A percentile compares a stretch with the other conserved stretches of the same genome.
Conservation (phyloP, 2,888 invertebrate genomes). For the Andrena praecox region DNA sequence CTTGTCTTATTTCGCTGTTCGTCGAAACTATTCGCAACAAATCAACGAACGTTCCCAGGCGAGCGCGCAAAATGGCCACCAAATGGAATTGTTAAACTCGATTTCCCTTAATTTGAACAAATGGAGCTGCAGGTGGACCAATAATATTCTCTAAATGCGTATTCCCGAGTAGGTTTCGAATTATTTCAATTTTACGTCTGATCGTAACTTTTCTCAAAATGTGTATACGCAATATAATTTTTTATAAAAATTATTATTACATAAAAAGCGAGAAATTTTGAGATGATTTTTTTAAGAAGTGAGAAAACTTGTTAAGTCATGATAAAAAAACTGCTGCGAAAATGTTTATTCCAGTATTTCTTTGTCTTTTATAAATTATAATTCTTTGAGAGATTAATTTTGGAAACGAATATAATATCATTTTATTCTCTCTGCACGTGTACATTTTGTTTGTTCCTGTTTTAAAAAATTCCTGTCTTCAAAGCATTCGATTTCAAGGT, state of each 20-base stretch:
- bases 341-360: too few relatives aligned
- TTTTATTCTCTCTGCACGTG: too few relatives aligned
- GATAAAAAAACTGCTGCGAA: too few relatives aligned
- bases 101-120: constrained; percentile 43
- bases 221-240: too few relatives aligned
- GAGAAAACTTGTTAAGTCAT: too few relatives aligned
- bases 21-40: constrained; percentile 35
- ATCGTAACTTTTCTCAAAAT: too few relatives aligned
- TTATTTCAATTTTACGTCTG: too few relatives aligned
- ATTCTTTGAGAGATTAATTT: neutral
- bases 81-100: constrained; percentile 44
- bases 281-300: too few relatives aligned
- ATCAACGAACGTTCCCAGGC: constrained; percentile 9
- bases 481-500: neutral
- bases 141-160: neutral
- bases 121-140: too few relatives aligned
- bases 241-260: too few relatives aligned
- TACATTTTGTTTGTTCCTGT: neutral
- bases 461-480: neutral
- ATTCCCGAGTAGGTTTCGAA: neutral
- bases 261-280: too few relatives aligned
- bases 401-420: neutral
- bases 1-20: neutral
- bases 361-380: too few relatives aligned
- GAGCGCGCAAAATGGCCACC: constrained; percentile 13